Base-by-base conservation (phyloP, 2,797 vertebrate genomes). In the Antennarius maculatus region DNA sequence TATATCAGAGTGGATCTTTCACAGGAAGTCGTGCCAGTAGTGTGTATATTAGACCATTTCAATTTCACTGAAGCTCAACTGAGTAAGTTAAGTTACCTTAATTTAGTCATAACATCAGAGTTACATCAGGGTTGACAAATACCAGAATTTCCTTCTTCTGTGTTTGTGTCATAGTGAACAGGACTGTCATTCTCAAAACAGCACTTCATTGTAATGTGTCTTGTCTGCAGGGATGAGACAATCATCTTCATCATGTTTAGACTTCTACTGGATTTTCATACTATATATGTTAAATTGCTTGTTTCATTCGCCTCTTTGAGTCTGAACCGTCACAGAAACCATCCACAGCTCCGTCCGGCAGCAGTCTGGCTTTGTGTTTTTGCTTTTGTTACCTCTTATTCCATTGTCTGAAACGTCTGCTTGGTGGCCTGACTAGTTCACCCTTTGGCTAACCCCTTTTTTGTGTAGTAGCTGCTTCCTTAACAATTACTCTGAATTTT, bases 371-470 rank as follows among this genome's bases (percentile, higher is more conserved):
- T 61, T 80, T 76, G 54, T 78, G 39, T 82, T 54, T 23, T 66
- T 76, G 86, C 78, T 86, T 76, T 57, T 76, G 62, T 76, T 78
- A 27, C 71, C 78, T 57, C 57, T 74, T 71, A 10, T 42, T 79
- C 62, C 61, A 77, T 86, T 0, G 59, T 23, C 85, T 84, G 60
- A 80, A 51, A n/a, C 60, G 61, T 80, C 61, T 74, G 71, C 78
- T 75, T 69, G 54, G 76, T 54, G 39, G 66, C 51, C 45, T 7
- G 7, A 51, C 45, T 66, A 52, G 67, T 28, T 47, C 7, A 14
- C 60, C 43, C 17, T 16, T n/a, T n/a, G 34, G 13, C 56, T 66
- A 3, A 17, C 56, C 51, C 17, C 46, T 31, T 48, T 17, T 34
- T 7, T 37, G 15, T 66, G 28, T 71, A 34, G 64, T 4, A 48